Evolutionary conservation across 2,797 vertebrate species (phyloP).

Genomic region (Podarcis siculus): DNA sequence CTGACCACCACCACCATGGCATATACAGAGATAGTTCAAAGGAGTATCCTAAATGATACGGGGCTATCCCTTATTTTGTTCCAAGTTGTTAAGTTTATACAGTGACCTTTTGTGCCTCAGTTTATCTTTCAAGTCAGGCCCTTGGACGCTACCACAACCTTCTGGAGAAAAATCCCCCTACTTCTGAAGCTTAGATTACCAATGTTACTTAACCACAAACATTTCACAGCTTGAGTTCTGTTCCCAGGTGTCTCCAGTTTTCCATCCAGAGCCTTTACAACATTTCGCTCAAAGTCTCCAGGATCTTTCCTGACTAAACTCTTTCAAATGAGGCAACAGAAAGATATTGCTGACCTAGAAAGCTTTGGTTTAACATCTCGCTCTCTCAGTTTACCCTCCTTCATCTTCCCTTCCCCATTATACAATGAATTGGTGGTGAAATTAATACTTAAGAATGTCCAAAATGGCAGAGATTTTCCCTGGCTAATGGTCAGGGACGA

Average conservation of each 20-base stretch:
- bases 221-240: background rate
- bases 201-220: background rate
- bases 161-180: background rate
- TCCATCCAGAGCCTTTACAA: background rate
- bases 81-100: background rate
- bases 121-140: background rate
- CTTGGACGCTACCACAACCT: background rate
- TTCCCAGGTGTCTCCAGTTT: conserved; percentile 10
- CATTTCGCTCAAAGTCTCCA: background rate
- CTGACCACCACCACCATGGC: background rate
- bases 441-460: background rate
- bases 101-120: background rate
- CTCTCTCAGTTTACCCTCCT: background rate
- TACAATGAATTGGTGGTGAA: background rate
- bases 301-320: conserved; percentile 1
- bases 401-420: background rate
- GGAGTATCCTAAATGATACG: background rate
- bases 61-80: background rate
- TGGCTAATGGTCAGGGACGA: no score
- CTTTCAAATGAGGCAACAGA: background rate
- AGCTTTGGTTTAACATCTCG: background rate
- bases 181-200: background rate
- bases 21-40: background rate
- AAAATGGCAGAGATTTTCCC: background rate
- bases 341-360: background rate